Percentiles rank a stretch among this genome's conserved stretches.
Conservation (phyloP, 2,797 vertebrate species). For the Loriculus beryllinus region DNA sequence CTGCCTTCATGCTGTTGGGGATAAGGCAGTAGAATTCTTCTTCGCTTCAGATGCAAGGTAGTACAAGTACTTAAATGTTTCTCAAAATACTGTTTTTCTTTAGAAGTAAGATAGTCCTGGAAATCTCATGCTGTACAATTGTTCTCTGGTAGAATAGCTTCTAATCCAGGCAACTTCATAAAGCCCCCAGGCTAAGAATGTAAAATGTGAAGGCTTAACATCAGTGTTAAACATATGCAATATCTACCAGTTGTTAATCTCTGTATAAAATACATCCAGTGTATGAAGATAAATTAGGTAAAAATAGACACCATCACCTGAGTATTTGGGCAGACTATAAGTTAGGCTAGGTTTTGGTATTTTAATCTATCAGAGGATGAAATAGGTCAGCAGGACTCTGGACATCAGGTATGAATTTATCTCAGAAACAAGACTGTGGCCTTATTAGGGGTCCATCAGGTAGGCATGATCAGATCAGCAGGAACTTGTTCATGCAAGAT, state of each 20-base stretch:
- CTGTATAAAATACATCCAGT: neutral
- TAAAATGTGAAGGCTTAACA: neutral
- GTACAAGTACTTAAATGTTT: neutral
- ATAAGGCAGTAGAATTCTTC: slow-evolving; percentile 90
- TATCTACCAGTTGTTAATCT: neutral
- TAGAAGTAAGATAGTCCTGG: neutral
- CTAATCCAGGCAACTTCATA: neutral
- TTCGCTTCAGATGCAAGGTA: slow-evolving; percentile 97
- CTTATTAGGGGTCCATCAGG: neutral
- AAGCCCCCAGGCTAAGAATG: neutral
- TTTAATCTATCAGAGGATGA: neutral
- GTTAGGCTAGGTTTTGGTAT: neutral
- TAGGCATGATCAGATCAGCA: neutral
- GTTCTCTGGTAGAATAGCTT: neutral
- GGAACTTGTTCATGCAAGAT: neutral
- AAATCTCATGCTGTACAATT: neutral
- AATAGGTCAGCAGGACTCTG: neutral
- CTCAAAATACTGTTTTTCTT: neutral
- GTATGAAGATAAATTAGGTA: neutral
- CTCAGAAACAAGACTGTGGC: accelerated
- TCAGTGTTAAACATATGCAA: neutral
- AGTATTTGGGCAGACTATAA: neutral
- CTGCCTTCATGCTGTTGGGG: slow-evolving; percentile 83
- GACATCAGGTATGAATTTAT: neutral
- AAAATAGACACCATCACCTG: neutral